phyloP scores from a whole-genome alignment of 2,888 invertebrate species.

The Epistrophella euchroma region DNA sequence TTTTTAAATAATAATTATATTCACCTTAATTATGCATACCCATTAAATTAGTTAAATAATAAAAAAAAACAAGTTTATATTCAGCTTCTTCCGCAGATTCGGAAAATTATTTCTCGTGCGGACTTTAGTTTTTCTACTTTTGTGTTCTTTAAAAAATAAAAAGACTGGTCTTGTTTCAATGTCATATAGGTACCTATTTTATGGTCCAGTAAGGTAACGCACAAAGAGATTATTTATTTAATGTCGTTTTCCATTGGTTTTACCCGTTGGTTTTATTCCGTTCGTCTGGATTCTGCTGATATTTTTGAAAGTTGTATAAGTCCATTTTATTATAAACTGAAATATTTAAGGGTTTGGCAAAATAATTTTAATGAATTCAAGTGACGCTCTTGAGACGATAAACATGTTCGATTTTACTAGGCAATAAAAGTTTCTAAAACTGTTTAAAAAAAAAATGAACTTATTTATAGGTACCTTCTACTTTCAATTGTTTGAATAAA shows the following conservation, averaged over 20 bases:
- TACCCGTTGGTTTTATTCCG: neutral
- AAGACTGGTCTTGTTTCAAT: slow-evolving; percentile 22
- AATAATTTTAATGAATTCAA: slow-evolving; percentile 1
- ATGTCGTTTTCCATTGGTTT: slow-evolving; percentile 5
- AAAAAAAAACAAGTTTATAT: slow-evolving; percentile 15
- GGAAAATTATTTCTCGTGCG: slow-evolving; percentile 18
- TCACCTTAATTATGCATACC: slow-evolving; percentile 18
- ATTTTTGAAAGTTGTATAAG: no score
- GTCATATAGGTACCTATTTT: slow-evolving; percentile 9
- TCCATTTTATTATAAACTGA: no score
- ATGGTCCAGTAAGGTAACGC: neutral
- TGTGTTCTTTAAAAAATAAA: neutral
- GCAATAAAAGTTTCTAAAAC: no score
- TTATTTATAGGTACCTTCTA: no score
- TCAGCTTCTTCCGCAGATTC: slow-evolving; percentile 11
- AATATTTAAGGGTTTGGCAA: neutral
- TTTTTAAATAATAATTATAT: slow-evolving; percentile 12
- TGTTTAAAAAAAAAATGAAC: no score
- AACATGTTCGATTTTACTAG: no score
- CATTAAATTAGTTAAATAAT: slow-evolving; percentile 11
- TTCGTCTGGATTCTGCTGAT: neutral
- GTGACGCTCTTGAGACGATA: neutral
- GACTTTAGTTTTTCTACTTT: slow-evolving; percentile 16
- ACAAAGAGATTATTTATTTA: slow-evolving; percentile 7
- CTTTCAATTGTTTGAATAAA: no score